phyloP scores from a whole-genome alignment of 2,113 vertebrate species.

The Dinomys branickii region DNA sequence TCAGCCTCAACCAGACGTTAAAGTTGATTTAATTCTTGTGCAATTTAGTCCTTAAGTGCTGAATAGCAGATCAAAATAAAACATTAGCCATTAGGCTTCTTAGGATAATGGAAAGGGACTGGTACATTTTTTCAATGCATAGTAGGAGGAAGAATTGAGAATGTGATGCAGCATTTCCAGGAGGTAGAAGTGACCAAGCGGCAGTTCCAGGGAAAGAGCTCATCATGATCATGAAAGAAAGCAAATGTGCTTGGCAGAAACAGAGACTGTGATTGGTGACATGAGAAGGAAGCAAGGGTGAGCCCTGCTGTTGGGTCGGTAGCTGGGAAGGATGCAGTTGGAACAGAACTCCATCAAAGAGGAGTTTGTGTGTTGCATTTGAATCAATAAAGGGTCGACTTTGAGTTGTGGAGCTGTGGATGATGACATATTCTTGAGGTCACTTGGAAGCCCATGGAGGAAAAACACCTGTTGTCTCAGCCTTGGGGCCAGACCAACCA shows the following conservation, averaged over 20 bases:
- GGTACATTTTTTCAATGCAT: neutral
- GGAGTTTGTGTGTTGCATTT: neutral
- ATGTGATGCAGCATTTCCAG: neutral
- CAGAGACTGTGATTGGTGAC: neutral
- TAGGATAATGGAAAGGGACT: neutral
- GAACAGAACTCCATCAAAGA: neutral
- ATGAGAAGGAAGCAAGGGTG: neutral
- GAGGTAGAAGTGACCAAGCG: neutral
- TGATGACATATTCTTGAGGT: neutral
- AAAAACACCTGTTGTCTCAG: neutral
- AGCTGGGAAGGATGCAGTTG: neutral
- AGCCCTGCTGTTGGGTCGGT: neutral
- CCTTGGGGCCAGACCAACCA: neutral
- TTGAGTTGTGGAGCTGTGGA: neutral
- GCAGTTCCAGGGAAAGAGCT: neutral
- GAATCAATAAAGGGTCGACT: neutral
- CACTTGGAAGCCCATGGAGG: neutral
- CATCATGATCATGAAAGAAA: neutral
- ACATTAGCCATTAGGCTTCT: neutral
- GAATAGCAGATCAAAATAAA: constrained; percentile 21
- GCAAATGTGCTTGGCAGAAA: neutral
- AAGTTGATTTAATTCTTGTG: neutral
- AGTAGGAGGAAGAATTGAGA: neutral
- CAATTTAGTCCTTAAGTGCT: neutral
- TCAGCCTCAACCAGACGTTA: neutral